Conservation (phyloP, 2,113 vertebrate genomes). For the Zosterops hypoxanthus region DNA sequence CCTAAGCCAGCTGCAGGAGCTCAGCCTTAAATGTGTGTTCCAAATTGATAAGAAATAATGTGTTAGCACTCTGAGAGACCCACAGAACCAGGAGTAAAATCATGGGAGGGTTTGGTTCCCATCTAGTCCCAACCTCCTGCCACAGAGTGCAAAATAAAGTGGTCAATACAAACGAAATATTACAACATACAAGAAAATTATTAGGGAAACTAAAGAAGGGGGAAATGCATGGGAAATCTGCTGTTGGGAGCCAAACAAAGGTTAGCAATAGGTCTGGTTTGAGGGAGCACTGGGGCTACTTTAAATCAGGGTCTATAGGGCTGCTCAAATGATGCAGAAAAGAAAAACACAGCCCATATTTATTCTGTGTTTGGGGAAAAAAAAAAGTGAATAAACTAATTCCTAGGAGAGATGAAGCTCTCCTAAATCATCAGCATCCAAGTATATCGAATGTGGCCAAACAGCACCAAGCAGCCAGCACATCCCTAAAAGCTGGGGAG, state of each 20-base stretch:
- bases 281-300: neutral
- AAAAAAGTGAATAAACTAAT: neutral
- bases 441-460: neutral
- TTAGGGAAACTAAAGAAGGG: neutral
- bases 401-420: neutral
- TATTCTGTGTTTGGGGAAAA: neutral
- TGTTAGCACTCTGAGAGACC: rapidly evolving
- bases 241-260: neutral
- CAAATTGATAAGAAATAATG: neutral
- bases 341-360: neutral
- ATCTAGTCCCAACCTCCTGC: neutral
- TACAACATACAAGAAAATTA: neutral
- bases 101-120: neutral
- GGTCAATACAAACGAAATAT: neutral
- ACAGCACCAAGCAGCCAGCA: neutral
- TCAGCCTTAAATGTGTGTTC: neutral
- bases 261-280: neutral
- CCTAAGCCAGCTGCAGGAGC: neutral
- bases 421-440: neutral
- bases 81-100: neutral
- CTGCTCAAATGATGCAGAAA: neutral
- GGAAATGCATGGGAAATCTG: neutral
- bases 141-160: neutral
- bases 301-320: neutral
- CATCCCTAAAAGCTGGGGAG: neutral